Evolutionary conservation across 2,797 vertebrate species (phyloP).

Genomic region (Vespertilio murinus): DNA sequence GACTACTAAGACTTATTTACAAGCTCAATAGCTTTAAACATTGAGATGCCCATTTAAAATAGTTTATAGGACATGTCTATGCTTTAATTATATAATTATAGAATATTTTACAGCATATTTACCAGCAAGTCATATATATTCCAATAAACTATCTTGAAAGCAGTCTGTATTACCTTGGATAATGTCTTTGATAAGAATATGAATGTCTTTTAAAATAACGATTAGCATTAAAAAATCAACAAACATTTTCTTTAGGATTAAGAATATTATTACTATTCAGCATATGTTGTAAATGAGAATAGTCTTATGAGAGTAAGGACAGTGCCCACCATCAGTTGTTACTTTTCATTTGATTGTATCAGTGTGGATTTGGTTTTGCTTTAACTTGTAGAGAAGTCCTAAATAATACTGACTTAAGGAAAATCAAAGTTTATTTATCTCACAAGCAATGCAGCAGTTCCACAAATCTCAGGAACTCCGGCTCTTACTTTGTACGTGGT

Average conservation of each 20-base stretch:
- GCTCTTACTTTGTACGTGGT: neutral
- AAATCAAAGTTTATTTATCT: neutral
- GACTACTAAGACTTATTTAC: conserved; percentile 46
- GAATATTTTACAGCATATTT: neutral
- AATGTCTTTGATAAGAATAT: neutral
- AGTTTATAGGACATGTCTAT: neutral
- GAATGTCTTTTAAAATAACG: neutral
- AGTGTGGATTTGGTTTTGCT: neutral
- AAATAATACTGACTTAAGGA: neutral
- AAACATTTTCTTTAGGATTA: neutral
- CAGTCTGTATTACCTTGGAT: neutral
- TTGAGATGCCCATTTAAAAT: neutral
- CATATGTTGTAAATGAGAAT: neutral
- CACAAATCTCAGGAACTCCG: neutral
- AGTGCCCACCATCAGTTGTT: rapidly evolving
- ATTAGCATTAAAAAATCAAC: neutral
- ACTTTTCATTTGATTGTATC: neutral
- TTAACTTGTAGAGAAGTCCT: neutral
- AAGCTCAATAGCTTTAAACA: conserved; percentile 48
- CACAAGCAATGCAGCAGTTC: neutral
- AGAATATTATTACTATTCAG: neutral
- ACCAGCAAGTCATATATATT: neutral
- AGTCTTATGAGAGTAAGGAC: neutral
- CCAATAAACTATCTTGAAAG: neutral
- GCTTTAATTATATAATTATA: neutral